Evolutionary conservation across 2,113 vertebrate genomes (phyloP).

Genomic region (Melanerpes aurifrons): DNA sequence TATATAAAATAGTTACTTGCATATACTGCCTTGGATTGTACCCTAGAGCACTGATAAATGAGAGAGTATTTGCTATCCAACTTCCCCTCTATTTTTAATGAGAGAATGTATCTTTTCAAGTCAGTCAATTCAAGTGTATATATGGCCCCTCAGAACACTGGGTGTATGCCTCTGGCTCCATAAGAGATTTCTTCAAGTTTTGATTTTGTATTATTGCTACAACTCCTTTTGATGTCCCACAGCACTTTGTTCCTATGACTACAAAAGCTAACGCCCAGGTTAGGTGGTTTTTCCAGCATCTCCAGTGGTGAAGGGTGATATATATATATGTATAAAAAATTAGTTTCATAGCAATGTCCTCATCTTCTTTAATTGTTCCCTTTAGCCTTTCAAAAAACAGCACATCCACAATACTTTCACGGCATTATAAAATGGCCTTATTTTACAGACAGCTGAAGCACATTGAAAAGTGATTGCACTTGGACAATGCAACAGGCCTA

Average conservation of each 20-base stretch:
- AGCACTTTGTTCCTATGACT: not conserved
- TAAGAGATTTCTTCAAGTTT: not conserved
- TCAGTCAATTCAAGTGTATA: not conserved
- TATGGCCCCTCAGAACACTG: not conserved
- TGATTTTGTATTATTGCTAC: not conserved
- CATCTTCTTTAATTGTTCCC: not conserved
- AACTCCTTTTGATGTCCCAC: not conserved
- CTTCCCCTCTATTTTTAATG: not conserved
- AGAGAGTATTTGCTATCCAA: not conserved
- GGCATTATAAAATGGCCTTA: not conserved
- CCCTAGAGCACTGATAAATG: not conserved
- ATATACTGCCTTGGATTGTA: not conserved
- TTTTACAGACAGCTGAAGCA: not conserved
- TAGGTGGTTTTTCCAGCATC: not conserved
- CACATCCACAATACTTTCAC: not conserved
- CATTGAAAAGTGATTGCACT: not conserved
- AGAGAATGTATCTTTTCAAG: not conserved
- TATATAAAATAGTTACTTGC: not conserved
- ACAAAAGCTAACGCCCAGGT: not conserved
- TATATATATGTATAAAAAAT: too few relatives aligned
- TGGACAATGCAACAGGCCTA: not conserved
- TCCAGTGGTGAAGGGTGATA: not conserved
- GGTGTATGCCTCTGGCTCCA: not conserved
- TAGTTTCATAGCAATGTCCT: not conserved
- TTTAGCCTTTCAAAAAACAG: not conserved